These are phyloP conservation scores for Platyscapa corneri DNA, from an alignment of 1,140 invertebrate genomes.

Conservation along the genomic window DNA sequence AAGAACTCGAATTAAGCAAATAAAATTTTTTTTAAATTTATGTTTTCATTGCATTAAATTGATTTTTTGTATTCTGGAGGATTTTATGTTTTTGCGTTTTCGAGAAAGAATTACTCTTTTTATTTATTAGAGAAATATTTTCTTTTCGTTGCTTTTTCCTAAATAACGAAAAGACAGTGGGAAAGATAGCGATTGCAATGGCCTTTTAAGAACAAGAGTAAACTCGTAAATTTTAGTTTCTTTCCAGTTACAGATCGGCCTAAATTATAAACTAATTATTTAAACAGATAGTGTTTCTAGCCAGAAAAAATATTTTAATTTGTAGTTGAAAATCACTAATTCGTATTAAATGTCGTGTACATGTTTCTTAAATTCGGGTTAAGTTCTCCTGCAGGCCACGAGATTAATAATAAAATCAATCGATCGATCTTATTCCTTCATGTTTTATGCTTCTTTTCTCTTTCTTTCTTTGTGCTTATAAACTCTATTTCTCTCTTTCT, in stretches of 20 bases:
- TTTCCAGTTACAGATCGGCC: too few relatives aligned
- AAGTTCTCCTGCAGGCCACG: not conserved
- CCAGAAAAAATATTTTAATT: not conserved
- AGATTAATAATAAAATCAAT: conserved; percentile 39
- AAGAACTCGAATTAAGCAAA: not conserved
- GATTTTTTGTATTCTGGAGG: not conserved
- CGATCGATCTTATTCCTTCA: conserved; percentile 19
- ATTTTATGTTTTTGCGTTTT: not conserved
- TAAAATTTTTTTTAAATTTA: not conserved
- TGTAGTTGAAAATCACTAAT: not conserved
- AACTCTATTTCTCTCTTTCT: too few relatives aligned
- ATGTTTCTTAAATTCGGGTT: not conserved
- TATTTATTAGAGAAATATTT: too few relatives aligned
- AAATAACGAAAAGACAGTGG: too few relatives aligned
- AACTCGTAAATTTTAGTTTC: too few relatives aligned
- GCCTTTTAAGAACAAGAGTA: too few relatives aligned
- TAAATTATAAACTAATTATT: too few relatives aligned
- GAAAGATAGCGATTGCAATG: too few relatives aligned
- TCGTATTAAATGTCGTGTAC: not conserved
- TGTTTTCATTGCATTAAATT: not conserved
- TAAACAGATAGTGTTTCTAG: not conserved
- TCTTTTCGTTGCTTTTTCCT: too few relatives aligned
- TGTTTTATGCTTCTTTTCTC: not conserved
- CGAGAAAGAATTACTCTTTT: too few relatives aligned
- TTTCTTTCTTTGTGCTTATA: too few relatives aligned